Conservation (phyloP, 1,140 invertebrate genomes). For the Grapholita molesta region DNA sequence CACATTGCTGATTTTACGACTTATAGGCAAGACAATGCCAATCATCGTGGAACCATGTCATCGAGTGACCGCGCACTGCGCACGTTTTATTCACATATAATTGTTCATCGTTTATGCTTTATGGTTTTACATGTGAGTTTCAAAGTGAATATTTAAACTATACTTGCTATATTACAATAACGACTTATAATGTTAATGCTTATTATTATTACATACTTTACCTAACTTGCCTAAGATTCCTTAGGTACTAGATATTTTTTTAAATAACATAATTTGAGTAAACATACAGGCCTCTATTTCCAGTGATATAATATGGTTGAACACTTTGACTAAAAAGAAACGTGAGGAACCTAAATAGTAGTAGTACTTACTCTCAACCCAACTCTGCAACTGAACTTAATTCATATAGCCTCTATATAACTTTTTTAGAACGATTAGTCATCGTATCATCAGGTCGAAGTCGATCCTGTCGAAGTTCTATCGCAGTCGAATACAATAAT, state of each 20-base stretch:
- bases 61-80: constrained; percentile 31
- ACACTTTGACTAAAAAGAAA: too few relatives aligned
- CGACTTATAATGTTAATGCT: background rate
- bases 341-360: too few relatives aligned
- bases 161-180: background rate
- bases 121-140: background rate
- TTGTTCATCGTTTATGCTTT: background rate
- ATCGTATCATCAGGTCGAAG: background rate
- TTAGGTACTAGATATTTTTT: too few relatives aligned
- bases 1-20: constrained; percentile 36
- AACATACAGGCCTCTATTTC: too few relatives aligned
- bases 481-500: background rate
- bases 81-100: constrained; percentile 9
- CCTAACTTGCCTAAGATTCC: too few relatives aligned
- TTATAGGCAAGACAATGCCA: constrained; percentile 27
- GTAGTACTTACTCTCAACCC: too few relatives aligned
- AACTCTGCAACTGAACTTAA: too few relatives aligned
- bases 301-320: too few relatives aligned
- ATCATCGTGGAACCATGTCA: constrained; percentile 32
- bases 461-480: background rate
- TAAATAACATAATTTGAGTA: too few relatives aligned
- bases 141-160: background rate
- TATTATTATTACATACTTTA: too few relatives aligned
- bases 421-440: background rate
- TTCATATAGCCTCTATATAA: too few relatives aligned